Base-by-base conservation (phyloP, 2,888 invertebrate species). In the Pristionchus maxplancki region DNA sequence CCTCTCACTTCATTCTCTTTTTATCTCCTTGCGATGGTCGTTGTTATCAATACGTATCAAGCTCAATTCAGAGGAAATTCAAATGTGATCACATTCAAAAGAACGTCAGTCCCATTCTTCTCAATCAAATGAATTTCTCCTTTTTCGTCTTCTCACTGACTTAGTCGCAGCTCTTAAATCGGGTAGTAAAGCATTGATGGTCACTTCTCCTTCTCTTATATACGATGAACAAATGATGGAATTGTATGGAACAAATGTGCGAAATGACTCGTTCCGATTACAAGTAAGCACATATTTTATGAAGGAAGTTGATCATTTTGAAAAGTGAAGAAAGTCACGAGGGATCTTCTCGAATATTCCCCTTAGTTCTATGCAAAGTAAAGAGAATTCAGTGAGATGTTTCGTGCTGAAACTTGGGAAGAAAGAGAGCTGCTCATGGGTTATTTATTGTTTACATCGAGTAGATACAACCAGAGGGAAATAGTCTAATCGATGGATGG, bases 181-280 rank as follows among this genome's bases (percentile, higher is more conserved):
- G 9, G 88, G 88, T 24, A 81, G 17, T 20, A 88, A 58, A 37
- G 81, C 88, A n/a, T 28, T 88, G 17, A 58, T 58, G 28, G 88
- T 88, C 1, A 28, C 88, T n/a, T 58, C 78, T 44, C 88, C 78
- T 17, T 88, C 88, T 20, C 88, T 88, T 20, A 88, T 88, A 0
- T 88, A 88, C 28, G 88, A 88, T 81, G 88, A 88, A 81, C 88
- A 88, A 71, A 81, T 88, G 81, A 78, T 58, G 34, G 86, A 87
- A 87, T 71, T 87, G 50, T 87, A 87, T 71, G 86, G 86, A 24
- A 28, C 20, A 11, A 87, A 87, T 71, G 86, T 87, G 9, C 31
- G 86, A 17, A 71, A 71, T 34, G 86, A 87, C n/a, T 71, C 86
- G 3, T 87, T 87, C 71, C 2, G 86, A 71, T 71, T 87, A 50